Evolutionary conservation across 2,797 vertebrate species (phyloP), one percentile per base, ranked within the genome.

Genomic region (Notolepis coatsorum): DNA sequence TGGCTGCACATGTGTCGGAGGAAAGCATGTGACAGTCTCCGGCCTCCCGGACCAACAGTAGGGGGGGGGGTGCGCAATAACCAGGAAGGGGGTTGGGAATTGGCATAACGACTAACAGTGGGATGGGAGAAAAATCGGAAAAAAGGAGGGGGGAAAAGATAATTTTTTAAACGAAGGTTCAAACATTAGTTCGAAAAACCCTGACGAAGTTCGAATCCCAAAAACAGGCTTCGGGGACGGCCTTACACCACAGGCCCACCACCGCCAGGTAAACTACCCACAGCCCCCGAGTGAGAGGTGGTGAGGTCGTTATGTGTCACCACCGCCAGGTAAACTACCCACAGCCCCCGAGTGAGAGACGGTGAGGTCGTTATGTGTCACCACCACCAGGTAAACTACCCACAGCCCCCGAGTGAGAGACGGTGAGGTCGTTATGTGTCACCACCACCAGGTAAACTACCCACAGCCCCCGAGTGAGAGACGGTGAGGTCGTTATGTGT

Each of bases 201-300:
- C n/a, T n/a, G n/a, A n/a, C n/a, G n/a, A n/a, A n/a, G n/a, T n/a
- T n/a, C n/a, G n/a, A n/a, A n/a, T n/a, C n/a, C n/a, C n/a, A n/a
- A n/a, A n/a, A n/a, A n/a, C n/a, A n/a, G n/a, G n/a, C n/a, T n/a
- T n/a, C n/a, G n/a, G n/a, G n/a, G n/a, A n/a, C n/a, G n/a, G n/a
- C n/a, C n/a, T n/a, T n/a, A n/a, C n/a, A n/a, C 8, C 96, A 98
- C 84, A 90, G 95, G 35, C 96, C 95, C 4, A 96, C 95, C 55
- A 96, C 95, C 8, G 96, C 95, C n/a, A 94, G 96, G 96, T 96
- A 79, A 6, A 39, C 18, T 30, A 61, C 25, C n/a, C n/a, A n/a
- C n/a, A 20, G 13, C 56, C 20, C 43, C 5, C 27, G n/a, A 12
- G 33, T 35, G 33, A 12, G 0, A 45, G 15, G 20, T 35, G 30